Base-by-base conservation (phyloP, 1,140 invertebrate species). In the Aporrectodea caliginosa region DNA sequence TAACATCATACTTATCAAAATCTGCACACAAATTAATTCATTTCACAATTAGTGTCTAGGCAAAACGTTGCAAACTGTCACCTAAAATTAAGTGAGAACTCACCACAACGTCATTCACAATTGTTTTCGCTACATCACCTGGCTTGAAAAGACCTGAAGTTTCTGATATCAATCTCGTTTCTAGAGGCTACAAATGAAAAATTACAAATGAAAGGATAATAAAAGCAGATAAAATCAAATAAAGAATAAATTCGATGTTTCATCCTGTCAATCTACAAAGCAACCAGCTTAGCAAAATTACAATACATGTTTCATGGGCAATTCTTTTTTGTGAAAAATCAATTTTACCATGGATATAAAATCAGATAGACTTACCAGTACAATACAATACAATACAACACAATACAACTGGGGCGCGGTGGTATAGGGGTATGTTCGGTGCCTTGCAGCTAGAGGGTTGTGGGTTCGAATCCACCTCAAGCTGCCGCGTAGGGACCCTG, bases 111-210 rank as follows among this genome's bases (percentile, higher is more conserved):
- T 98, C 95, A 73, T 91, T 85, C 0, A 99, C 85, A 69, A 98
- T 90, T 84, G 92, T 89, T 78, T 90, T 89, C 0, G 95, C 98
- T 70, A 99, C 95, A 78, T 89, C 87, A 81, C 95, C 91, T 0
- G 98, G 92, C 34, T 91, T 87, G 43, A 92, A 91, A 0, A 98
- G 86, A 1, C 94, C 94, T 31, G 91, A 92, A 70, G 92, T 88
- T 80, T 93, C 91, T 1, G 93, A 95, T 82, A 99, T 97, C 0
- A 96, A 88, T 87, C 92, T 92, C 0, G 96, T 98, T 90, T 96
- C 96, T 73, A 91, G 89, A 0, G 95, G 95, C 90, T 90, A 72
- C 14, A 27, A 72, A 31, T 29, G 31, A 72, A 29, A 6, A 27
- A 27, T 31, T 12, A 29, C 6, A 29, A 29, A 31, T 72, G n/a